Base-by-base conservation (phyloP, 2,797 vertebrate genomes). In the Aulostomus chinensis region DNA sequence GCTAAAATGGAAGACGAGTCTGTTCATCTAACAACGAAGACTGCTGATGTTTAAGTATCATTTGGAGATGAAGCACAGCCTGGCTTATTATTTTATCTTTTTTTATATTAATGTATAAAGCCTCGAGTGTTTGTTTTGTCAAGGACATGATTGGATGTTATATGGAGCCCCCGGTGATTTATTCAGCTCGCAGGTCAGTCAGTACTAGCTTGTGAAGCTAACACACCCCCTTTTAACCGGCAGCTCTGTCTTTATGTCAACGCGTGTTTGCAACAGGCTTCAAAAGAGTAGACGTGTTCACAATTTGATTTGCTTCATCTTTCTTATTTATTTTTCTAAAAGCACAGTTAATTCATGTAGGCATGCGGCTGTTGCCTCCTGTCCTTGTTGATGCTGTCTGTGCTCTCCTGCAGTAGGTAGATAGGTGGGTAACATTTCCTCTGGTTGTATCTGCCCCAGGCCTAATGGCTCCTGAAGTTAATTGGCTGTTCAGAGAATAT, bases 1-100 rank as follows among this genome's bases (percentile, higher is more conserved):
- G 46, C 31, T 43, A 77, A 74, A 43, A 80, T 80, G 68, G 67
- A 62, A 75, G 73, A 69, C 62, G 61, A 22, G 45, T 46, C 33
- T 21, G 12, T 15, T 12, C 17, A 24, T 69, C 13, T 25, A 41
- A 25, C 18, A 32, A n/a, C 2, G 17, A 21, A 20, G 16, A 5
- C 2, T 22, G 37, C 10, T 39, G 28, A 28, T 49, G 30, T 50
- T 32, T 25, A 51, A 56, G 25, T 53, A 13, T 29, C 4, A 32
- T 25, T 25, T 25, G 6, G 6, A 25, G 9, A 25, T 4, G 24
- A 25, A 25, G 6, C 4, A 7, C 9, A 2, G 22, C 2, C 24
- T 25, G 6, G 9, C 24, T 6, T 25, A 7, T 25, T 25, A 7
- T 25, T 25, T 25, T 25, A 1, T 2, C 9, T 25, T 25, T 25